Base-by-base conservation (phyloP, 2,888 invertebrate species). In the Lumbricus terrestris region DNA sequence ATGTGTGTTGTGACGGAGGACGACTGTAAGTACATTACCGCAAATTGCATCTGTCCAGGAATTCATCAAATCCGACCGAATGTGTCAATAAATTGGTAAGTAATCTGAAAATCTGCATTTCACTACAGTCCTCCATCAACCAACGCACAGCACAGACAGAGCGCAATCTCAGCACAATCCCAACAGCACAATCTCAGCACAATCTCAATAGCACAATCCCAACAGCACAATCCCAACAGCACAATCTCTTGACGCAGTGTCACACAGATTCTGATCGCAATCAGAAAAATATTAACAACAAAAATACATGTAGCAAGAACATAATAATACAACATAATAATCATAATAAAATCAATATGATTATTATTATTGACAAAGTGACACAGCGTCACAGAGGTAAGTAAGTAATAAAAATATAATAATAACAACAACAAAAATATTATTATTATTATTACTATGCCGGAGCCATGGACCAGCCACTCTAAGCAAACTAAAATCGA, bases 281-380 rank as follows among this genome's bases (percentile, higher is more conserved):
- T 54, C 29, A 54, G 54, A 23, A 29, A 54, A 54, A 29, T 23
- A 54, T 4, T 54, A 54, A 54, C 29, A 54, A 54, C 29, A 54
- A 54, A n/a, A n/a, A n/a, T 23, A 54, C 11, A 6, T 16, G 18
- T 18, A 42, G 42, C 42, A 42, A 42, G 11, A 16, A 42, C 42
- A 54, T 47, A 47, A 47, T 47, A 47, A 47, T 38, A 38, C 38
- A 47, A 47, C 3, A 47, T 47, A 47, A 47, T 47, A 47, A 47
- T 47, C 13, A 18, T 47, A 47, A 47, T 47, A 47, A 47, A n/a
- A n/a, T n/a, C n/a, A n/a, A n/a, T n/a, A n/a, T n/a, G n/a, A n/a
- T n/a, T n/a, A n/a, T n/a, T n/a, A n/a, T n/a, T 18, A 47, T 99
- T 96, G 99, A 99, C 96, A 99, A 99, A 97, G 98, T 99, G 96